Conservation (phyloP, 2,888 invertebrate species). For the Epistrophe eligans region DNA sequence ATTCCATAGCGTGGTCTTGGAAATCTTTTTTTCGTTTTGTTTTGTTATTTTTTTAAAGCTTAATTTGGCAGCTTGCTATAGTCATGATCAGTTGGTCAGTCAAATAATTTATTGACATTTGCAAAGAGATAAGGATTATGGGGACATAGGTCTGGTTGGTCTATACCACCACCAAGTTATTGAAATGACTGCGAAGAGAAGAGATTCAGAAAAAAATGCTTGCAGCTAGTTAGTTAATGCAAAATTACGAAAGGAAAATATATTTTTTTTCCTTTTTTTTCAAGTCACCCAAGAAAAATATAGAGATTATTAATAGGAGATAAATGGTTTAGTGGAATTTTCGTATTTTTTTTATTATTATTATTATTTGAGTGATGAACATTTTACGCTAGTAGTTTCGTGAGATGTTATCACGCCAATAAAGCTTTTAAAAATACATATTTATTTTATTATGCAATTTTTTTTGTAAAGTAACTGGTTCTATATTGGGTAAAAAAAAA, state of each 20-base stretch:
- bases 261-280: not conserved
- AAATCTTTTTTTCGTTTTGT: conserved; percentile 5
- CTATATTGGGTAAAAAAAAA: too few relatives aligned
- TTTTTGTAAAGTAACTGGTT: not conserved
- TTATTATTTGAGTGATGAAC: conserved; percentile 28
- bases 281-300: not conserved
- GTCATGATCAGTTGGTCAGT: conserved; percentile 67
- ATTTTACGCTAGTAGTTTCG: conserved; percentile 32
- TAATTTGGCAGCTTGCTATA: conserved; percentile 53
- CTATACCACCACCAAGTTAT: not conserved
- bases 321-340: conserved; percentile 39
- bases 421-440: conserved; percentile 30
- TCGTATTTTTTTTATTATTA: not conserved
- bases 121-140: conserved; percentile 66
- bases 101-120: conserved; percentile 70
- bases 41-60: conserved; percentile 28
- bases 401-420: conserved; percentile 36
- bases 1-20: conserved; percentile 49
- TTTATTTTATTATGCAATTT: conserved; percentile 21
- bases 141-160: conserved; percentile 51
- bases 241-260: conserved; percentile 53
- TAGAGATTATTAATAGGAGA: conserved; percentile 40
- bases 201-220: conserved; percentile 20
- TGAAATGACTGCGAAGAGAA: conserved; percentile 27
- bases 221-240: conserved; percentile 23